These are phyloP conservation scores for Ommatoiulus sabulosus DNA, from an alignment of 2,888 invertebrate genomes.

Conservation along the genomic window DNA sequence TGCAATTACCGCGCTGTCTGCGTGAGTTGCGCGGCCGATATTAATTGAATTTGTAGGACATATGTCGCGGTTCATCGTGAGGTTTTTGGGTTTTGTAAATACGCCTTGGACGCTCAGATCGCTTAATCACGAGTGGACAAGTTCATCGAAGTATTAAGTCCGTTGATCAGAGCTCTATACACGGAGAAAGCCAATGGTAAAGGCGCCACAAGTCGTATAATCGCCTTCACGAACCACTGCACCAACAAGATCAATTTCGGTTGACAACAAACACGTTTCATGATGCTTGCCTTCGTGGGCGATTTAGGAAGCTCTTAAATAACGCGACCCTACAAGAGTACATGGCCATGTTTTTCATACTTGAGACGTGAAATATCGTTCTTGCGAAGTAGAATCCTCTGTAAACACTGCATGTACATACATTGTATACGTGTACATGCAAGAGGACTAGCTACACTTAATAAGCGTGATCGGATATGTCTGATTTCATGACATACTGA, in stretches of 20 bases:
- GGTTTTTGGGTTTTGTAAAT: constrained; percentile 19
- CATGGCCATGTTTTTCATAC: neutral
- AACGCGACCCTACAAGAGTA: neutral
- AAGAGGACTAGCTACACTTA: too few species aligned
- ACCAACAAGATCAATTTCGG: constrained; percentile 11
- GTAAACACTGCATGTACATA: neutral
- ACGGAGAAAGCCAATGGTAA: neutral
- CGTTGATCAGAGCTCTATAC: neutral
- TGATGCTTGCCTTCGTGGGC: constrained; percentile 6
- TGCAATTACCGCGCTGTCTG: neutral
- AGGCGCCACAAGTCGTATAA: constrained; percentile 19
- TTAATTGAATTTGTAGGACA: constrained; percentile 1
- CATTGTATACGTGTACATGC: too few species aligned
- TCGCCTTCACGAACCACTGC: constrained; percentile 19
- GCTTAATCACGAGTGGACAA: constrained; percentile 11
- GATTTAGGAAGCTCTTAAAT: constrained; percentile 19
- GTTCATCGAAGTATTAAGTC: constrained; percentile 19
- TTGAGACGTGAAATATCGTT: neutral
- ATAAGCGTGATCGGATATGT: too few species aligned
- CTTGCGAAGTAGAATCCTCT: neutral
- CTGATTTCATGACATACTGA: too few species aligned
- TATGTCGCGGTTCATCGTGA: constrained; percentile 3
- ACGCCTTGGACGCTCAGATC: neutral
- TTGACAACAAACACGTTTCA: constrained; percentile 11
- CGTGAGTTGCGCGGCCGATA: neutral